Percentiles rank a stretch among this genome's conserved stretches.
These are phyloP conservation scores for Yasuhikotakia modesta DNA, from an alignment of 2,797 vertebrate genomes.

Conservation along the genomic window DNA sequence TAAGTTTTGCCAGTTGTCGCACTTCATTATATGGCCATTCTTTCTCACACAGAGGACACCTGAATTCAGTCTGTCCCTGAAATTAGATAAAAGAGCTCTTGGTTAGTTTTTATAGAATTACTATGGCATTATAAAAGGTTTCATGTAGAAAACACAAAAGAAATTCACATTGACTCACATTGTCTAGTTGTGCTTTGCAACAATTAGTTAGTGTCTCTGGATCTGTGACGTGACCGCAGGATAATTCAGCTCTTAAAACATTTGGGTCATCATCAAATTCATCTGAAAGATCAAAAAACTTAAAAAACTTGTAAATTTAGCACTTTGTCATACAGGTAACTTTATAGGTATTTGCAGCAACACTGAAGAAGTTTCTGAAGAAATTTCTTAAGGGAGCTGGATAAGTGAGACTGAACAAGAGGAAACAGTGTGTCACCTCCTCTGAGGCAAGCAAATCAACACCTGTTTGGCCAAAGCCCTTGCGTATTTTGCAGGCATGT, in stretches of 20 bases:
- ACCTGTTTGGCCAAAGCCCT: too few species aligned
- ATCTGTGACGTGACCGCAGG: slow-evolving; percentile 13
- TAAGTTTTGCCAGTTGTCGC: not conserved
- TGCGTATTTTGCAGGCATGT: too few species aligned
- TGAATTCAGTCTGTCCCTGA: slow-evolving; percentile 30
- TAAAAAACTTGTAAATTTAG: not conserved
- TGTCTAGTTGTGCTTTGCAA: slow-evolving; percentile 3
- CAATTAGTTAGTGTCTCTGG: slow-evolving; percentile 16
- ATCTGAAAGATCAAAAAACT: not conserved
- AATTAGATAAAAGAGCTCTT: not conserved
- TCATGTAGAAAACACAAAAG: not conserved
- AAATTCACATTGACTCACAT: not conserved
- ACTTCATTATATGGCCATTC: slow-evolving; percentile 21
- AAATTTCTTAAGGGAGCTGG: too few species aligned
- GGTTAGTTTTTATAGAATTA: not conserved
- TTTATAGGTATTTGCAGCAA: too few species aligned
- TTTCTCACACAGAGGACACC: slow-evolving; percentile 28
- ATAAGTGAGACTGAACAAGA: too few species aligned
- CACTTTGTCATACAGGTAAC: not conserved
- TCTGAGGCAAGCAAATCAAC: too few species aligned
- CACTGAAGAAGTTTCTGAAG: too few species aligned
- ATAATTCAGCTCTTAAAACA: slow-evolving; percentile 14
- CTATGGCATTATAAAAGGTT: not conserved
- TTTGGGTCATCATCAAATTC: not conserved
- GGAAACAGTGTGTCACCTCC: too few species aligned